Conservation (phyloP, 2,113 vertebrate species). For the Oryzias javanicus region DNA sequence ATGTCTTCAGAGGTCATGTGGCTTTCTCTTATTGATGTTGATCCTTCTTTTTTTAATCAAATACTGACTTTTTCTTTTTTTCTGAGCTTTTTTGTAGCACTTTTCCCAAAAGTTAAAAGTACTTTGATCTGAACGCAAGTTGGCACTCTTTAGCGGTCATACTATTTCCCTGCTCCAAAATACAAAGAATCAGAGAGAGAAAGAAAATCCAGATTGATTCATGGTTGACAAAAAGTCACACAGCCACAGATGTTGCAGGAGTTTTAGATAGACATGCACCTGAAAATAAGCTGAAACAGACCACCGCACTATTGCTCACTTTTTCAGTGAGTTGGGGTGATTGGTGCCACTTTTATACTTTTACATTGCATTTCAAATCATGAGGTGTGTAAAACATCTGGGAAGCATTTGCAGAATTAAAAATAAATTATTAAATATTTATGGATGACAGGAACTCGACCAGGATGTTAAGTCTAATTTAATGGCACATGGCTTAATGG, state of each 20-base stretch:
- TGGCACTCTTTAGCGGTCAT: background rate
- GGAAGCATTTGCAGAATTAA: slow-evolving; percentile 77
- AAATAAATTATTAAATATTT: slow-evolving; percentile 77
- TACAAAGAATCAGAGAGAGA: background rate
- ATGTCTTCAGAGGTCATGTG: too few relatives aligned
- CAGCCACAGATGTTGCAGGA: slow-evolving; percentile 30
- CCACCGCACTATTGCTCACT: slow-evolving; percentile 30
- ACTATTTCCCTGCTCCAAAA: slow-evolving; percentile 7
- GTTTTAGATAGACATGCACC: slow-evolving; percentile 57
- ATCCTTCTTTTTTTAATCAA: too few relatives aligned
- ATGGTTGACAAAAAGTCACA: slow-evolving; percentile 33
- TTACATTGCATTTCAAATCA: slow-evolving; percentile 46
- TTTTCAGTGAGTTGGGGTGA: slow-evolving; percentile 42
- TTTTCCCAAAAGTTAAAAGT: too few relatives aligned
- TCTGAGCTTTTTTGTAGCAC: too few relatives aligned
- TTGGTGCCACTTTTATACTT: slow-evolving; percentile 47
- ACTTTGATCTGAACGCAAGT: too few relatives aligned
- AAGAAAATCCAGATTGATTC: slow-evolving; percentile 26
- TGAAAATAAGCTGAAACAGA: slow-evolving; percentile 74
- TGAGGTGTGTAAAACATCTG: slow-evolving; percentile 72
- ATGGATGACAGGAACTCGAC: slow-evolving; percentile 67
- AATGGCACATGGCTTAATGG: slow-evolving; percentile 73
- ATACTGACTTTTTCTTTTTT: too few relatives aligned
- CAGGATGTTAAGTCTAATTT: slow-evolving; percentile 70
- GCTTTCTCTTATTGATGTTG: too few relatives aligned